Base-by-base conservation (phyloP, 1,140 invertebrate species). In the Sarcophaga peregrina region DNA sequence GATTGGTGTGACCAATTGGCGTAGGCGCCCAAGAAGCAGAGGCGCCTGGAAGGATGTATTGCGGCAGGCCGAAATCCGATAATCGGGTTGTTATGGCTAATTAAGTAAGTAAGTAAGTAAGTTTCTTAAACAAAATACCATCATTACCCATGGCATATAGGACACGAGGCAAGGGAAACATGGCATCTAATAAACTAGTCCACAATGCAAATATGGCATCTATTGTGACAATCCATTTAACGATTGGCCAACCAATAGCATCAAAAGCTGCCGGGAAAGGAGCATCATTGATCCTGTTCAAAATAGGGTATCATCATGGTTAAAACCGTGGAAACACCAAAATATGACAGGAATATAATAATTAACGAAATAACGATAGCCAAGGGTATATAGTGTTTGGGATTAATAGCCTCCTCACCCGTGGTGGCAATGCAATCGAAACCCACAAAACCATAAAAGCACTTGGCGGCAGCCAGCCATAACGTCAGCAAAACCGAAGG, bases 251-350 rank as follows among this genome's bases (percentile, higher is more conserved):
- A 0, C 95, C 95, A 1, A 95, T 91, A 85, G 93, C 85, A 1
- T 94, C 92, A 90, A 98, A 98, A 0, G 95, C 96, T 84, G 94
- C 92, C 0, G 97, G 96, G 83, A 98, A 95, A 0, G 97, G 96
- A 0, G 97, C 96, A 85, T 95, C 92, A 5, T 91, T 90, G 90
- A 90, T 97, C 95, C 92, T 96, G 95, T 37, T 93, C 87, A 87
- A 96, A 98, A 89, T 98, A 98, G 0, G 97, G 97, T 92, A 94
- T 94, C 94, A 98, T 97, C 92, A 98, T 93, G 0, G 97, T 98
- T 17, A 98, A 88, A 0, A 97, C 94, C 0, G 94, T 94, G 0
- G 96, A 96, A 9, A 98, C 94, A 37, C 95, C 94, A 90, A 97
- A 97, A 91, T 98, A 98, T 0, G 95, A 94, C 5, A 95, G 84